Evolutionary conservation across 2,113 vertebrate genomes (phyloP).

Genomic region (Cheilinus undulatus): DNA sequence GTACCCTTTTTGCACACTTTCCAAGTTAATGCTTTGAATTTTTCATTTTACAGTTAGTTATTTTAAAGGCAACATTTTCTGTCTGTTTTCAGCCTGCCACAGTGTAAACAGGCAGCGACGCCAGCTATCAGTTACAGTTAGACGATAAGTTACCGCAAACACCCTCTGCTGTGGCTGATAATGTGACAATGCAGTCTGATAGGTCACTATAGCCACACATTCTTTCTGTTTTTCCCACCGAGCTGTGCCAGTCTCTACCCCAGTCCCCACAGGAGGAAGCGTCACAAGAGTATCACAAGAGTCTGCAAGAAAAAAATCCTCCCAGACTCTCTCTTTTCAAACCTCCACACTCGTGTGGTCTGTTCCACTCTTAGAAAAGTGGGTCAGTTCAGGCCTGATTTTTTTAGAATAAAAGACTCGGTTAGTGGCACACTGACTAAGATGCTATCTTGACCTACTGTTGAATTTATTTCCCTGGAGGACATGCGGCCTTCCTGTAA

Average conservation of each 20-base stretch:
- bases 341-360: slow-evolving; percentile 6
- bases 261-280: neutral
- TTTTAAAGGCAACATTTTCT: neutral
- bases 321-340: slow-evolving; percentile 25
- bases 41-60: neutral
- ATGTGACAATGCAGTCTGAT: neutral
- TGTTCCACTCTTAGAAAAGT: slow-evolving; percentile 39
- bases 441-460: slow-evolving; percentile 12
- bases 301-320: slow-evolving; percentile 28
- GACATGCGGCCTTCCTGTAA: neutral
- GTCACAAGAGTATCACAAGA: slow-evolving; percentile 36
- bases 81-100: neutral
- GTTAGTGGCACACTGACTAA: slow-evolving; percentile 3
- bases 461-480: slow-evolving; percentile 3
- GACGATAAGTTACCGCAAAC: slow-evolving; percentile 8
- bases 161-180: slow-evolving; percentile 5
- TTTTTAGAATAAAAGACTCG: slow-evolving; percentile 23
- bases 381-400: slow-evolving; percentile 32
- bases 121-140: slow-evolving; percentile 13
- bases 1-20: too few species aligned
- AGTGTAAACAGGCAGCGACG: neutral
- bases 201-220: neutral
- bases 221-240: slow-evolving; percentile 9
- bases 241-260: slow-evolving; percentile 12
- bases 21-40: too few species aligned